These are phyloP conservation scores for Tigriopus californicus DNA, from an alignment of 2,888 invertebrate species.

Conservation along the genomic window DNA sequence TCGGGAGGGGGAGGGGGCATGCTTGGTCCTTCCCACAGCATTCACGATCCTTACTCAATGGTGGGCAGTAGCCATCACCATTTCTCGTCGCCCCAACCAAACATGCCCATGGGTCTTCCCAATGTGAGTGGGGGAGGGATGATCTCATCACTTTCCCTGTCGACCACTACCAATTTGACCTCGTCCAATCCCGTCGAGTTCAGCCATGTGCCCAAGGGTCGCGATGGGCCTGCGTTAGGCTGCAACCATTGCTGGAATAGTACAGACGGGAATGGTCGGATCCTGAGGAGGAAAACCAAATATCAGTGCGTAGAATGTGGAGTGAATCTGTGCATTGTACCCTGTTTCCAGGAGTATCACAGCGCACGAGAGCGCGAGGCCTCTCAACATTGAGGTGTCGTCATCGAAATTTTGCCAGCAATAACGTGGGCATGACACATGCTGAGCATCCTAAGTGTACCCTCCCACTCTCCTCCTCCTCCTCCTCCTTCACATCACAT, in stretches of 20 bases:
- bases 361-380: conserved; percentile 27
- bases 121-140: neutral
- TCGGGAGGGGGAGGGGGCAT: no score
- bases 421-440: no score
- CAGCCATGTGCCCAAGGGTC: conserved; percentile 61
- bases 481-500: no score
- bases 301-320: conserved; percentile 78
- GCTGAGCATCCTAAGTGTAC: no score
- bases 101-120: neutral
- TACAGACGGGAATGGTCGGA: conserved; percentile 59
- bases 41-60: neutral
- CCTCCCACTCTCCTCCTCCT: no score
- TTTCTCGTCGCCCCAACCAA: neutral
- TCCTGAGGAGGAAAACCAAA: conserved; percentile 64
- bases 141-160: neutral
- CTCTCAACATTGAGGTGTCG: no score
- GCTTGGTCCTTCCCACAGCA: neutral
- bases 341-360: conserved; percentile 69
- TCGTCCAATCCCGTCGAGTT: conserved; percentile 9
- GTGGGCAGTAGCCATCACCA: neutral
- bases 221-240: conserved; percentile 63
- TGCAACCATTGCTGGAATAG: conserved; percentile 85
- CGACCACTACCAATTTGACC: neutral
- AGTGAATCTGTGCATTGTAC: conserved; percentile 65
- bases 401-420: no score